Evolutionary conservation across 1,140 invertebrate species (phyloP), one percentile per base, ranked within the genome.

Genomic region (Euura lappo): DNA sequence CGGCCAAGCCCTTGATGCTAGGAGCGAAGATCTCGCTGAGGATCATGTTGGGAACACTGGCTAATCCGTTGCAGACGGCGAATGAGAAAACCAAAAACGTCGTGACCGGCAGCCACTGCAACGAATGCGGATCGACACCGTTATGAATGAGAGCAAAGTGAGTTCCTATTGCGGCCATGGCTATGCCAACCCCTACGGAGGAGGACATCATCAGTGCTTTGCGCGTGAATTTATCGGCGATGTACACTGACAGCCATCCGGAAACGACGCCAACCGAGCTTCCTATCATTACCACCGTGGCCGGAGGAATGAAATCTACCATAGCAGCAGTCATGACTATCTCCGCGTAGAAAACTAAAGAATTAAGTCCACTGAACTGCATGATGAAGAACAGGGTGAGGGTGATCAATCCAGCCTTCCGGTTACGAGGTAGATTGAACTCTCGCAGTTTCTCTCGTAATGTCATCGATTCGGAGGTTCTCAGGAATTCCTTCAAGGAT

Each of bases 351-450:
- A 93, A 92, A 77, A 92, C 91, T 42, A 96, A 88, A 2, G 92
- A 92, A 69, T 93, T 93, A n/a, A 94, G 91, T 1, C 94, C 93
- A 70, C 91, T 93, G 46, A 95, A 89, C 79, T 95, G 93, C 82
- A 96, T 94, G 43, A 94, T 92, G 5, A 92, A 88, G 78, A 93
- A 93, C 71, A 95, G 85, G 11, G 90, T 86, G 60, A 92, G 79
- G 44, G 91, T 88, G 60, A 95, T 91, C 6, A 91, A 81, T 3
- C 95, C 82, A 10, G 91, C 91, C 72, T 89, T 91, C 67, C 90
- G 88, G 80, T 93, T 92, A 8, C 78, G 72, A 5, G 74, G 81
- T 11, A 74, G 44, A 6, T 66, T 73, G 44, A 85, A 67, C 10
- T 81, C 77, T 0, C 71, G 75, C 0, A 78, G 13, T n/a, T n/a